Percentiles rank a stretch among this genome's conserved stretches.
Conservation (phyloP, 2,797 vertebrate species). For the Molossus alvarezi region DNA sequence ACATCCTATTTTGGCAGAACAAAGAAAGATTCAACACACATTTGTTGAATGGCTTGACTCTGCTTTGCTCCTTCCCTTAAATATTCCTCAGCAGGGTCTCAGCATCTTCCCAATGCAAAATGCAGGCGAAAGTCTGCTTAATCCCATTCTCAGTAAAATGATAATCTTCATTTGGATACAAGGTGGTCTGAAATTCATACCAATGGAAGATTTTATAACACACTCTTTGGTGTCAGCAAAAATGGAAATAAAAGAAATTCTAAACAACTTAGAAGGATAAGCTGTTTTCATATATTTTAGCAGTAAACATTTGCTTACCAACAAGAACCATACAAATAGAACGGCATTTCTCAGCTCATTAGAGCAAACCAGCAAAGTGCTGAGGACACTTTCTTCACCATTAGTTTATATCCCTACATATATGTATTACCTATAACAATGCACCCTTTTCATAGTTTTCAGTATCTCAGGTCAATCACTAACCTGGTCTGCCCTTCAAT, state of each 20-base stretch:
- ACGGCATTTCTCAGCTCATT: constrained; percentile 7
- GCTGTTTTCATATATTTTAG: constrained; percentile 46
- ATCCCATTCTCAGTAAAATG: not conserved
- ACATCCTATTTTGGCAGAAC: constrained; percentile 47
- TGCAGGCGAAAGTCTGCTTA: not conserved
- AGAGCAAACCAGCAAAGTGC: not conserved
- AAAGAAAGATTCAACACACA: constrained; percentile 70
- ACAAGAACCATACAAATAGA: not conserved
- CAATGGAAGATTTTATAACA: constrained; percentile 42
- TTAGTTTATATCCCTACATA: not conserved
- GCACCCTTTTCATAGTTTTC: constrained; percentile 36
- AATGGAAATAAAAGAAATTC: constrained; percentile 50
- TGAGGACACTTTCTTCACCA: not conserved
- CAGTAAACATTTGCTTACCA: constrained; percentile 23
- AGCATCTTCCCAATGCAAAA: constrained; percentile 48
- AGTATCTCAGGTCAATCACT: constrained; percentile 26
- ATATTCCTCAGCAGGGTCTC: not conserved
- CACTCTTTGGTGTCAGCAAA: constrained; percentile 5
- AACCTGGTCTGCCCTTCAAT: not conserved
- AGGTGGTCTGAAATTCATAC: not conserved
- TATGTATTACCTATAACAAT: not conserved
- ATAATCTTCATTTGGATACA: not conserved
- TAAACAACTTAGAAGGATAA: constrained; percentile 33
- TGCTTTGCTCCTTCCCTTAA: constrained; percentile 31
- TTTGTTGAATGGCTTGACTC: not conserved